These are phyloP conservation scores for Hyphantria cunea DNA, from an alignment of 1,140 invertebrate genomes.

Conservation along the genomic window DNA sequence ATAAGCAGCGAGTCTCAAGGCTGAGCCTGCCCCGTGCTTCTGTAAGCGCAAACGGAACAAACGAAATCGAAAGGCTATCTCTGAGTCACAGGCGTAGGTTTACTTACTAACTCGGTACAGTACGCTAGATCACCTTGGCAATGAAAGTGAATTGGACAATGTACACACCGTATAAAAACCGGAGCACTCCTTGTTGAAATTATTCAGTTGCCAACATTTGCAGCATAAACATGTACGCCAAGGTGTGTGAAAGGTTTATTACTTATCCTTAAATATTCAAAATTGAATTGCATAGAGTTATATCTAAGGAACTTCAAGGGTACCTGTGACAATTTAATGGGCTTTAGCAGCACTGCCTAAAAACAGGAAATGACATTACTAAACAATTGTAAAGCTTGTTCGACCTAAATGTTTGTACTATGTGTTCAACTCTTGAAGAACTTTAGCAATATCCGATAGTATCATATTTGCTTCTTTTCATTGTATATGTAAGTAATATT, in stretches of 20 bases:
- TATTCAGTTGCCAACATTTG: conserved; percentile 77
- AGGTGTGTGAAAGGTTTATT: conserved; percentile 55
- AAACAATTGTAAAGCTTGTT: no score
- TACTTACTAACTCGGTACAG: conserved; percentile 39
- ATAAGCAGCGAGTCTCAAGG: conserved; percentile 18
- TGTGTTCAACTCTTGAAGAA: no score
- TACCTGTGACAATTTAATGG: no score
- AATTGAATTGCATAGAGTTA: neutral
- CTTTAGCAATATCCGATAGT: no score
- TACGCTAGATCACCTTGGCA: conserved; percentile 68
- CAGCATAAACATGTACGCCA: conserved; percentile 77
- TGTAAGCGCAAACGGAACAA: conserved; percentile 58
- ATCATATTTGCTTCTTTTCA: no score
- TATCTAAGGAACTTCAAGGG: no score
- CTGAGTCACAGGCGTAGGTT: conserved; percentile 61
- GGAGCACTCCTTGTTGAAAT: conserved; percentile 60
- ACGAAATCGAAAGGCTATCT: conserved; percentile 76
- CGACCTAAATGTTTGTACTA: no score
- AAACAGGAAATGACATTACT: no score
- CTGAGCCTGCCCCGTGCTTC: conserved; percentile 30
- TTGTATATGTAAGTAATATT: no score
- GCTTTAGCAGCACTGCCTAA: no score
- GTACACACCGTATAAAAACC: conserved; percentile 63
- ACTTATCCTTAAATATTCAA: conserved; percentile 2
- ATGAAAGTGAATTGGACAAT: conserved; percentile 72